Percentiles rank a stretch among this genome's conserved stretches.
phyloP scores from a whole-genome alignment of 2,888 invertebrate species.

The Hetaerina titia region DNA sequence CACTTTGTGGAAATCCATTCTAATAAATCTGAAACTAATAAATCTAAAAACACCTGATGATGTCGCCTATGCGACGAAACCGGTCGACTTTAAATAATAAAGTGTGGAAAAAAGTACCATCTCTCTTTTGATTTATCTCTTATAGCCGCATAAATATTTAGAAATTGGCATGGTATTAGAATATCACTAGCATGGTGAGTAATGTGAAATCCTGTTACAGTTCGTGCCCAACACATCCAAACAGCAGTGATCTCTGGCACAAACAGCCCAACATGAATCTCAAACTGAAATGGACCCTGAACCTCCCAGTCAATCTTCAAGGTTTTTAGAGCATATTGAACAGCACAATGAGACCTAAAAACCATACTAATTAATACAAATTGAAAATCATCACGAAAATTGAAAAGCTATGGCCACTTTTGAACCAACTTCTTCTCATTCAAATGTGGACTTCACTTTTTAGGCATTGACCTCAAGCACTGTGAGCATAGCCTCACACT shows the following conservation, averaged over 20 bases:
- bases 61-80: too few relatives aligned
- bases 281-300: not conserved
- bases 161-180: too few relatives aligned
- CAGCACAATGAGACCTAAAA: not conserved
- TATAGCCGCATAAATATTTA: too few relatives aligned
- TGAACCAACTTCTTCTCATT: conserved; percentile 37
- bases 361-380: not conserved
- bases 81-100: too few relatives aligned
- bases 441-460: conserved; percentile 29
- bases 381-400: not conserved
- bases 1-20: too few relatives aligned
- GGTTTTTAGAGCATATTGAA: not conserved
- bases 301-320: not conserved
- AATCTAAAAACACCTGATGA: too few relatives aligned
- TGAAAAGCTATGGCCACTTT: not conserved
- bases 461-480: not conserved
- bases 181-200: too few relatives aligned
- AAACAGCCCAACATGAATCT: not conserved
- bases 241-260: not conserved
- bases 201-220: not conserved
- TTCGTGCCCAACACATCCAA: not conserved
- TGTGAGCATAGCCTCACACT: conserved; percentile 33
- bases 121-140: too few relatives aligned
- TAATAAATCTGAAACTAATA: too few relatives aligned
- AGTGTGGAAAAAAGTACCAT: too few relatives aligned